Conservation (phyloP, 1,140 invertebrate genomes). For the Macrotrachela quadricornifera region DNA sequence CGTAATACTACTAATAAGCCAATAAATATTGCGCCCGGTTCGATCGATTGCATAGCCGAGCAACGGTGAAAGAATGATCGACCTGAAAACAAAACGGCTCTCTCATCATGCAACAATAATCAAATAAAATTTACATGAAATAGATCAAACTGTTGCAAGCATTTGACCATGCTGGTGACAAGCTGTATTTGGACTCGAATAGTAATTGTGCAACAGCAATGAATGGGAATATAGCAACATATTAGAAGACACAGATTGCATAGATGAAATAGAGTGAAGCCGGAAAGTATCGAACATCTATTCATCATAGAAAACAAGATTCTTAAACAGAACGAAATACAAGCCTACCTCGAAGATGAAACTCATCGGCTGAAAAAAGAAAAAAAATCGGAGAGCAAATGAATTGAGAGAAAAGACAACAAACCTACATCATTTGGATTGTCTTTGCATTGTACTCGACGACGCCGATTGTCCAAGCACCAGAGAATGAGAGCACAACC, state of each 20-base stretch:
- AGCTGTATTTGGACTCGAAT: conserved; percentile 14
- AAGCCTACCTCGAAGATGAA: too few species aligned
- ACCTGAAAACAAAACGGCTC: conserved; percentile 66
- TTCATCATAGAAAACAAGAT: conserved; percentile 49
- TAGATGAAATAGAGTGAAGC: conserved; percentile 65
- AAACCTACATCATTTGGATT: not conserved
- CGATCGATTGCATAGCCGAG: conserved; percentile 72
- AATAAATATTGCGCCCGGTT: conserved; percentile 64
- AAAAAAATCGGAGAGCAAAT: too few species aligned
- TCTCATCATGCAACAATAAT: conserved; percentile 17
- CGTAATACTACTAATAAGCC: conserved; percentile 57
- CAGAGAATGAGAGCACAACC: conserved; percentile 6
- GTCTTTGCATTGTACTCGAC: not conserved
- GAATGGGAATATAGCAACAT: conserved; percentile 85
- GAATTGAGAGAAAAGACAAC: too few species aligned
- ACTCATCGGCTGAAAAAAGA: too few species aligned
- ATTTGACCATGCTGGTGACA: conserved; percentile 48
- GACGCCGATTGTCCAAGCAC: not conserved
- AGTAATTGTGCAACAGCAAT: conserved; percentile 79
- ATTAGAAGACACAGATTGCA: conserved; percentile 74
- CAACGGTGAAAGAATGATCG: conserved; percentile 65
- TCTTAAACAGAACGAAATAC: conserved; percentile 7
- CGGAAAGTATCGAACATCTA: conserved; percentile 63
- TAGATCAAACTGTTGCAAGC: conserved; percentile 30
- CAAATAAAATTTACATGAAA: not conserved